These are phyloP conservation scores for Dryococelus australis DNA, from an alignment of 2,888 invertebrate genomes.

Conservation along the genomic window DNA sequence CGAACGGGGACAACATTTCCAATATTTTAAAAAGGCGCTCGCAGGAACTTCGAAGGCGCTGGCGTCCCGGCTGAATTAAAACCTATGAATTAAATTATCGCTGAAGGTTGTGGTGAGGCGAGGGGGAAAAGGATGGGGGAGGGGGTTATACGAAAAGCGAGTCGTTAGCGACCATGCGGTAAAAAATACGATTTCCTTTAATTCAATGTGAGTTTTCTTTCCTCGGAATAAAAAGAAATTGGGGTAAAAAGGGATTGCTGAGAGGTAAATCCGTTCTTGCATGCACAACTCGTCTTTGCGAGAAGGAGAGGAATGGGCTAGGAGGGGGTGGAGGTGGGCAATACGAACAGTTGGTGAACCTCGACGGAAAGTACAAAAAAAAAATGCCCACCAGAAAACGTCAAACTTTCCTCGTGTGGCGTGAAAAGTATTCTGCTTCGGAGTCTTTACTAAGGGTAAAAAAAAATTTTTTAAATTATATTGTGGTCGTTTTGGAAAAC, in stretches of 20 bases:
- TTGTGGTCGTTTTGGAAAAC: no score
- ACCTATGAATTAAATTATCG: conserved; percentile 8
- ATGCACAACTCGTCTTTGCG: not conserved
- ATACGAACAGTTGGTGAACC: not conserved
- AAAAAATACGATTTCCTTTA: not conserved
- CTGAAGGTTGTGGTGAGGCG: not conserved
- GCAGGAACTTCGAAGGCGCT: not conserved
- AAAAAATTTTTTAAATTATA: no score
- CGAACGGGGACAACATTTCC: not conserved
- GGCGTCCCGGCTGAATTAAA: not conserved
- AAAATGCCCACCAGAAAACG: not conserved
- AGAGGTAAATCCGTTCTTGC: not conserved
- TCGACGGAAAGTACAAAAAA: not conserved
- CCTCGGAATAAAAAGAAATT: not conserved
- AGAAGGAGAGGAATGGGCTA: not conserved
- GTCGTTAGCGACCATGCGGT: not conserved
- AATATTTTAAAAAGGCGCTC: not conserved
- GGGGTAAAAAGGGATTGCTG: not conserved
- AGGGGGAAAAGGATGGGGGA: not conserved
- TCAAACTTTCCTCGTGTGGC: no score
- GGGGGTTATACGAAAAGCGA: not conserved
- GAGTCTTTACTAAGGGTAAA: no score
- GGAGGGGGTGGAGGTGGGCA: not conserved
- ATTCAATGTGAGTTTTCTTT: not conserved
- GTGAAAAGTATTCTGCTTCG: no score